phyloP scores from a whole-genome alignment of 2,797 vertebrate species.

The Diplodus sargus region DNA sequence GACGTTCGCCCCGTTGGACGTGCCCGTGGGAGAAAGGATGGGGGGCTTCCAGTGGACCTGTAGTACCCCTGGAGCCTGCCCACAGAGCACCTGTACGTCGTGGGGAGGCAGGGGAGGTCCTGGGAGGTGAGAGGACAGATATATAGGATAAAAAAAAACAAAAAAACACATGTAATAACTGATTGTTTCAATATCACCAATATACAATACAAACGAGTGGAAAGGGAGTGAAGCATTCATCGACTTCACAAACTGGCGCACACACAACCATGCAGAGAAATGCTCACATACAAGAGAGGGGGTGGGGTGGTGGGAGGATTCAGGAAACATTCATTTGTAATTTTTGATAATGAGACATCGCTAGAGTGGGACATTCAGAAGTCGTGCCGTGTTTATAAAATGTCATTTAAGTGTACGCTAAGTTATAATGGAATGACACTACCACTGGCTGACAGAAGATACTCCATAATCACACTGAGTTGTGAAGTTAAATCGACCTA shows the following conservation, averaged over 20 bases:
- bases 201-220: slow-evolving; percentile 5
- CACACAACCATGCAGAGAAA: slow-evolving; percentile 66
- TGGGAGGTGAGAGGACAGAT: slow-evolving; percentile 63
- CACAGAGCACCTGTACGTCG: slow-evolving; percentile 90
- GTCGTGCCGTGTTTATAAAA: slow-evolving; percentile 19
- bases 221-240: slow-evolving; percentile 59
- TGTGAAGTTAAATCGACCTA: background rate
- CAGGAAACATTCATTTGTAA: slow-evolving; percentile 3
- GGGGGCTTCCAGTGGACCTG: slow-evolving; percentile 95
- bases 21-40: slow-evolving; percentile 87
- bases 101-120: slow-evolving; percentile 95
- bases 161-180: background rate
- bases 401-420: background rate
- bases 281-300: slow-evolving; percentile 28
- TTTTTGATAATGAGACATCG: slow-evolving; percentile 24
- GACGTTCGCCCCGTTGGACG: slow-evolving; percentile 94
- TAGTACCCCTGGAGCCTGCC: slow-evolving; percentile 86
- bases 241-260: slow-evolving; percentile 53
- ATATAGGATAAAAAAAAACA: slow-evolving; percentile 6
- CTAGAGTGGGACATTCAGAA: slow-evolving; percentile 42
- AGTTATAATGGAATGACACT: background rate
- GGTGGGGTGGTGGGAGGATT: slow-evolving; percentile 28
- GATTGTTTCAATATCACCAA: slow-evolving; percentile 1
- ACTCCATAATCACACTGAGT: background rate
- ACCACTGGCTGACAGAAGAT: background rate